Base-by-base conservation (phyloP, 2,888 invertebrate genomes). In the Ophioninae sp. region DNA sequence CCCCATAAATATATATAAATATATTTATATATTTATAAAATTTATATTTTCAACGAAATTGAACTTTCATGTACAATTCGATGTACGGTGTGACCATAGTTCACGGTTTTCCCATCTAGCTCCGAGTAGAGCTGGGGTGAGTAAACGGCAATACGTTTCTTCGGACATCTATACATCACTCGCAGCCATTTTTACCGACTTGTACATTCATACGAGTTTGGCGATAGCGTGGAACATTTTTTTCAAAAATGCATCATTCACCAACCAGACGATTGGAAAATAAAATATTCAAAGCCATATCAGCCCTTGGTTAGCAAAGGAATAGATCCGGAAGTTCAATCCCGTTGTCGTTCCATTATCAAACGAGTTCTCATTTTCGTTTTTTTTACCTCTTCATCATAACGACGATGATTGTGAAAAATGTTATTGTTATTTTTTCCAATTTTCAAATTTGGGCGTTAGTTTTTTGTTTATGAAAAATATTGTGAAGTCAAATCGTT, bases 171-270 rank as follows among this genome's bases (percentile, higher is more conserved):
- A n/a, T 51, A 41, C 23, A 41, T 59, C 30, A 17, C 68, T 59
- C 67, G 72, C 23, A 64, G 56, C 65, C 67, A 72, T 76, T 72
- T 61, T 22, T 81, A 58, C 39, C 44, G 44, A 44, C 44, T 37
- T 22, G 67, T 30, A 2, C 22, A 51, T 63, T 51, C 44, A 22
- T 61, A 23, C 44, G 10, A 20, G 9, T 10, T 22, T 10, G 7
- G 22, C 61, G 61, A 22, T 61, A 10, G 7, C 61, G 22, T 22
- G 23, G 61, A 20, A 22, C 20, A 20, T 41, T 30, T 71, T 76
- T 69, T 75, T 44, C 51, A 22, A 67, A 72, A 77, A 81, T 81
- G 61, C 72, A 81, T 81, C 61, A 81, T 81, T 81, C 81, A 77
- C 72, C 59, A 67, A 81, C 22, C 61, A 59, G 65, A 67, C 59